These are phyloP conservation scores for Xanthorhoe designata DNA, from an alignment of 2,888 invertebrate genomes.

Conservation along the genomic window DNA sequence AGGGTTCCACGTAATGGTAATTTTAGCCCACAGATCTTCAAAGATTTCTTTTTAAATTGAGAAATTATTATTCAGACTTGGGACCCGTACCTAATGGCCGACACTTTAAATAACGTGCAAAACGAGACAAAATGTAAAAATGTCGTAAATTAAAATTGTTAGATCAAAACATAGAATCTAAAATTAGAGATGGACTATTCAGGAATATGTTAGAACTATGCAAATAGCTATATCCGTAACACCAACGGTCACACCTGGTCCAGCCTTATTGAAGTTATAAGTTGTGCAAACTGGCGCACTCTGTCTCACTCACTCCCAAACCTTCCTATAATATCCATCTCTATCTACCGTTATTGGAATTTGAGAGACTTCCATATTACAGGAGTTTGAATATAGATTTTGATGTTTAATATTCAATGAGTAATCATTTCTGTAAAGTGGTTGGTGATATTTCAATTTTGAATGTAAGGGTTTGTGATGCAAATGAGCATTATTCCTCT, in stretches of 20 bases:
- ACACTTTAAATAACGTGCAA: too few relatives aligned
- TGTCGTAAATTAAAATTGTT: not conserved
- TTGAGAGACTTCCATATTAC: slow-evolving; percentile 47
- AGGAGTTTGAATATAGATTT: slow-evolving; percentile 45
- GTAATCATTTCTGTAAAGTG: slow-evolving; percentile 33
- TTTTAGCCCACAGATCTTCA: too few relatives aligned
- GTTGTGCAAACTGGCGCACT: slow-evolving; percentile 76
- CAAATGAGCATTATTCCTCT: slow-evolving; percentile 23
- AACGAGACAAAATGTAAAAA: too few relatives aligned
- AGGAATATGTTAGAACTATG: slow-evolving; percentile 58
- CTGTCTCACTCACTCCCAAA: slow-evolving; percentile 56
- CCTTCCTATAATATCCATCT: slow-evolving; percentile 58
- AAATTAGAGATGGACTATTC: slow-evolving; percentile 29
- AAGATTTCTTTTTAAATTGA: too few relatives aligned
- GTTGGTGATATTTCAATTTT: slow-evolving; percentile 30
- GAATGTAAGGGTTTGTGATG: slow-evolving; percentile 23
- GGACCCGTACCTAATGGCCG: too few relatives aligned
- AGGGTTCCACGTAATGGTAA: too few relatives aligned
- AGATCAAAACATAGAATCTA: slow-evolving; percentile 1
- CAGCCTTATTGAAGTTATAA: slow-evolving; percentile 83
- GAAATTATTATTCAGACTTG: too few relatives aligned
- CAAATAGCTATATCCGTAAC: slow-evolving; percentile 74
- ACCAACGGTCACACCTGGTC: slow-evolving; percentile 77
- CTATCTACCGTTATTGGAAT: slow-evolving; percentile 65
- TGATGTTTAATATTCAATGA: slow-evolving; percentile 37